phyloP scores from a whole-genome alignment of 2,113 vertebrate species.

The Heterotis niloticus region DNA sequence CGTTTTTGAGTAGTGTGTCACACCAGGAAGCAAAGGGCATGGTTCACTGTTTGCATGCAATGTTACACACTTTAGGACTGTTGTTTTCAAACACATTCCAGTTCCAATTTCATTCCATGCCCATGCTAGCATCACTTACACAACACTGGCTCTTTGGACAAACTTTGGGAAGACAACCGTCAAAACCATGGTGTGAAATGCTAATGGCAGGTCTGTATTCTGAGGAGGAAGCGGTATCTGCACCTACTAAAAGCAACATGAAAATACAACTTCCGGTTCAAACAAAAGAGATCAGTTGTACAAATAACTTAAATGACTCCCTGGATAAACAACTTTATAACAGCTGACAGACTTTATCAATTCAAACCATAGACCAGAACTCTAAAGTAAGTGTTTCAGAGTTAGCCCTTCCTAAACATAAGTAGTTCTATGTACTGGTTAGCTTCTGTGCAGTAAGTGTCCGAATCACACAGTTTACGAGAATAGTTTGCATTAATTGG shows the following conservation, averaged over 20 bases:
- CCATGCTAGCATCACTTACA: conserved; percentile 2
- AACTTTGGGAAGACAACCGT: not conserved
- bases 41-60: conserved; percentile 54
- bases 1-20: conserved; percentile 38
- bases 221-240: not conserved
- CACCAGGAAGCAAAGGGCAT: conserved; percentile 35
- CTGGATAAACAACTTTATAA: too few relatives aligned
- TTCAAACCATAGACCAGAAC: too few relatives aligned
- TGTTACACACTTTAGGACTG: conserved; percentile 27
- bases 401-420: not conserved
- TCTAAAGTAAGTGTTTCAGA: not conserved
- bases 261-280: not conserved
- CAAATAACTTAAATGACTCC: too few relatives aligned
- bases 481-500: conserved; percentile 39
- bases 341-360: too few relatives aligned
- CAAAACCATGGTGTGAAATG: not conserved
- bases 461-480: too few relatives aligned
- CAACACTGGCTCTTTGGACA: not conserved
- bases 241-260: not conserved
- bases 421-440: not conserved
- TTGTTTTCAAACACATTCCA: conserved; percentile 14
- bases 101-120: not conserved
- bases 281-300: too few relatives aligned
- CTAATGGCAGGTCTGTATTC: not conserved
- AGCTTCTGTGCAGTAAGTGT: too few relatives aligned